Percentiles rank a stretch among this genome's conserved stretches.
Conservation (phyloP, 2,888 invertebrate species). For the Syritta pipiens region DNA sequence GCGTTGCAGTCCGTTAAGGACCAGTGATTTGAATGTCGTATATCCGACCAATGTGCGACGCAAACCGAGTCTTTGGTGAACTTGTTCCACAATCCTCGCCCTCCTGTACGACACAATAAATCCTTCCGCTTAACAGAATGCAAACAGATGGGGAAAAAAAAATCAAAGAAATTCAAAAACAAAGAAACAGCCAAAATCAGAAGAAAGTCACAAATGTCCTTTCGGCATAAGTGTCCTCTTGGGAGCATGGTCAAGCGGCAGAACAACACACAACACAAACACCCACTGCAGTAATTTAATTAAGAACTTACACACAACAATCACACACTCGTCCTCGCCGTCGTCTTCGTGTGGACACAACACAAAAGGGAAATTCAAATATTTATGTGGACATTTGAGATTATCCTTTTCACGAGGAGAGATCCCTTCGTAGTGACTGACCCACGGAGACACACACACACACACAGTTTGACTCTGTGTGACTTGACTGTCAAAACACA, state of each 20-base stretch:
- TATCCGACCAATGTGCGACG: too few species aligned
- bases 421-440: background rate
- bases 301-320: constrained; percentile 64
- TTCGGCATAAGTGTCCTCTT: constrained; percentile 53
- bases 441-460: background rate
- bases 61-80: too few species aligned
- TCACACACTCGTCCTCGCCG: background rate
- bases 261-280: constrained; percentile 41
- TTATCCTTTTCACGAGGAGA: constrained; percentile 73
- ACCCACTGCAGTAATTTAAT: constrained; percentile 55
- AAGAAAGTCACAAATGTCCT: constrained; percentile 65
- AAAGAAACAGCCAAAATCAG: too few species aligned
- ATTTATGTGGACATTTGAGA: constrained; percentile 78
- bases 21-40: too few species aligned
- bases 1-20: too few species aligned
- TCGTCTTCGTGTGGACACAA: constrained; percentile 11
- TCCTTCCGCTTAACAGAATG: constrained; percentile 27
- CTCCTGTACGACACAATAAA: constrained; percentile 2
- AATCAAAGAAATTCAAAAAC: constrained; percentile 46
- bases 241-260: constrained; percentile 60
- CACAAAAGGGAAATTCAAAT: constrained; percentile 73
- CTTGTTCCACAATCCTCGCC: constrained; percentile 5
- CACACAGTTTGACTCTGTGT: background rate
- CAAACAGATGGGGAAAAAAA: constrained; percentile 48
- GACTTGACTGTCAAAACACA: constrained; percentile 68